Conservation (phyloP, 2,113 vertebrate genomes). For the Oxyruncus cristatus region DNA sequence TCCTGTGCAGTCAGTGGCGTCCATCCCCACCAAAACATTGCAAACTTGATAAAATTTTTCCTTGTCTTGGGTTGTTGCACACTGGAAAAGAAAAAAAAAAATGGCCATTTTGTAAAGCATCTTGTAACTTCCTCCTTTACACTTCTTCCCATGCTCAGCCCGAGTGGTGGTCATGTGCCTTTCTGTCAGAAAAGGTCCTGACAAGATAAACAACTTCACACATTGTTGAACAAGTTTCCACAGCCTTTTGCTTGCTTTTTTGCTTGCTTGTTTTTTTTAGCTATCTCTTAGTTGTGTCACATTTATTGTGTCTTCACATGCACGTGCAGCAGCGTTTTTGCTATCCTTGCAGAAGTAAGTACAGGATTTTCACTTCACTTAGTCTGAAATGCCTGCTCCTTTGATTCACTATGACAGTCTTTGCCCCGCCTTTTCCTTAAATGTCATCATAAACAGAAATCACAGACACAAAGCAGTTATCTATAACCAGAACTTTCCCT, state of each 20-base stretch:
- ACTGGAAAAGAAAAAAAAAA: not conserved
- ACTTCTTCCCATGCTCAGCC: not conserved
- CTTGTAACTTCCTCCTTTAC: not conserved
- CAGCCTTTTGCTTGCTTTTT: not conserved
- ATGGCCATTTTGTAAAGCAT: not conserved
- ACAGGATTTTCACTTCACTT: not conserved
- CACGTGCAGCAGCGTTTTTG: fast-evolving
- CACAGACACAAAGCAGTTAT: not conserved
- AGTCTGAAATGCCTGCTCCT: not conserved
- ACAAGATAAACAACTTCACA: not conserved
- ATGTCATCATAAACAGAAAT: not conserved
- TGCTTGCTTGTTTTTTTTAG: not conserved
- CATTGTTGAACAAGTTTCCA: fast-evolving
- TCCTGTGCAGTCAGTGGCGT: no score
- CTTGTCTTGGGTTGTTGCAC: not conserved
- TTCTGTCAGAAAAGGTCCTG: not conserved
- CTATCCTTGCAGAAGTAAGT: not conserved
- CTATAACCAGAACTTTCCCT: not conserved
- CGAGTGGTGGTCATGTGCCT: not conserved
- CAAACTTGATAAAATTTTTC: not conserved
- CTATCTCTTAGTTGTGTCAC: not conserved
- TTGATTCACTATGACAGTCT: not conserved
- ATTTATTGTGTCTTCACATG: not conserved
- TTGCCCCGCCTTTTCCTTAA: not conserved
- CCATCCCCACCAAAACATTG: not conserved